phyloP scores from a whole-genome alignment of 30 jellyfish, hydroid and myxozoan genomes.

The Pseudorhiza aurosa region DNA sequence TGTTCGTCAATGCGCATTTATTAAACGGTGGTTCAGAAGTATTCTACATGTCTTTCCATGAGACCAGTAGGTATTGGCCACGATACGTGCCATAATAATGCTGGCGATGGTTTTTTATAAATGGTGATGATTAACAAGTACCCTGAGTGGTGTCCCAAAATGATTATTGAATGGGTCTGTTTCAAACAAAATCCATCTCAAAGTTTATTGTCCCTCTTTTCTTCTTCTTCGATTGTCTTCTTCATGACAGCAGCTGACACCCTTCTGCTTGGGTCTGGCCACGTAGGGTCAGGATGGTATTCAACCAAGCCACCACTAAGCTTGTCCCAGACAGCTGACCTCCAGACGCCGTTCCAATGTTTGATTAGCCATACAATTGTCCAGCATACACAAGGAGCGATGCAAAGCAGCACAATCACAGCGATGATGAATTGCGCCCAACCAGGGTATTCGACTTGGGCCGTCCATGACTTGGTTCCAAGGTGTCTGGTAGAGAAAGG shows the following conservation, averaged over 20 bases:
- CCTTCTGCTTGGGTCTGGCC: conserved; percentile 74
- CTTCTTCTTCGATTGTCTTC: conserved; percentile 53
- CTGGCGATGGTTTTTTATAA: no score
- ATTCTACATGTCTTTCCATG: no score
- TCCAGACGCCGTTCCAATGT: conserved; percentile 64
- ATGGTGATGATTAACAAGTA: no score
- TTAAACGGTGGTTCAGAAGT: no score
- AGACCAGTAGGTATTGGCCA: no score
- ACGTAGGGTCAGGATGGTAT: conserved; percentile 89
- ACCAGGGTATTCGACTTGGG: conserved; percentile 73
- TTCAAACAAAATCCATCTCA: not conserved
- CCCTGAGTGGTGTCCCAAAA: no score
- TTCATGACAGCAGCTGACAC: conserved; percentile 72
- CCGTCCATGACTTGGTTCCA: conserved; percentile 76
- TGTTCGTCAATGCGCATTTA: no score
- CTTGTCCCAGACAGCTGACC: conserved; percentile 27
- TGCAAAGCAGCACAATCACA: conserved; percentile 63
- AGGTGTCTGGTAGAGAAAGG: conserved; percentile 41
- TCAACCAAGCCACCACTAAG: conserved; percentile 59
- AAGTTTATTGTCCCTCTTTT: not conserved
- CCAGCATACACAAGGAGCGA: conserved; percentile 66
- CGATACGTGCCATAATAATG: no score
- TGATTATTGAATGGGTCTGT: no score
- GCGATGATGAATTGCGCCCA: conserved; percentile 90
- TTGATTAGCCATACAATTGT: conserved; percentile 36